phyloP scores from a whole-genome alignment of 2,888 invertebrate genomes.

The Pediacus dermestoides region DNA sequence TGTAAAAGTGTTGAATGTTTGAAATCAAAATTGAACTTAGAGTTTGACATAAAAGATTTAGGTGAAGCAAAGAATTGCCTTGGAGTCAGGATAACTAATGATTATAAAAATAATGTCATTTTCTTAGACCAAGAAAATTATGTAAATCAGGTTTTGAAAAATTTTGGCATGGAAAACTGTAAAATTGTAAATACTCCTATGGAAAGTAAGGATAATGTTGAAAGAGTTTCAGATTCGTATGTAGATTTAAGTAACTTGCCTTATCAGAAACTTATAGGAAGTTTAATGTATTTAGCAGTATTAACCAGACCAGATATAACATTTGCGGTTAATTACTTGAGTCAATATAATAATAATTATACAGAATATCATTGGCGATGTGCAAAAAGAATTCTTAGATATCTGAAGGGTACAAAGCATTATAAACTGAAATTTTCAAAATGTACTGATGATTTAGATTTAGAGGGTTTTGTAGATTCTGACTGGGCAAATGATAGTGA shows the following conservation, averaged over 20 bases:
- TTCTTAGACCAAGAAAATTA: neutral
- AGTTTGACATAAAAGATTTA: constrained; percentile 13
- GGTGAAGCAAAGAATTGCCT: constrained; percentile 13
- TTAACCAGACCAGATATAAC: constrained; percentile 25
- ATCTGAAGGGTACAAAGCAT: constrained; percentile 2
- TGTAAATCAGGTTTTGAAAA: neutral
- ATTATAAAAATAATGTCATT: neutral
- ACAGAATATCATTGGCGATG: neutral
- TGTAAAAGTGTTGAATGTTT: neutral
- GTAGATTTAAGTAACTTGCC: no score
- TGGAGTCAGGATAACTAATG: constrained; percentile 5
- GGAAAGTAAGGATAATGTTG: no score
- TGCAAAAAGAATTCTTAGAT: constrained; percentile 9
- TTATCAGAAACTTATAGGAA: constrained; percentile 23
- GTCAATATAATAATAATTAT: constrained; percentile 14
- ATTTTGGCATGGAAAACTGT: neutral
- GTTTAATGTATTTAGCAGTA: constrained; percentile 22
- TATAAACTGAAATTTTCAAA: neutral
- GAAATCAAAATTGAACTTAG: constrained; percentile 1
- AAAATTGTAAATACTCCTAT: neutral
- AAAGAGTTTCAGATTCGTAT: no score
- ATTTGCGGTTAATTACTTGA: constrained; percentile 23
- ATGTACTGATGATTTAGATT: neutral
- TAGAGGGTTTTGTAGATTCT: constrained; percentile 19
- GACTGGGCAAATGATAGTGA: constrained; percentile 17